Evolutionary conservation across 1,140 invertebrate species (phyloP), one percentile per base, ranked within the genome.

Genomic region (Bursaphelenchus mucronatus): DNA sequence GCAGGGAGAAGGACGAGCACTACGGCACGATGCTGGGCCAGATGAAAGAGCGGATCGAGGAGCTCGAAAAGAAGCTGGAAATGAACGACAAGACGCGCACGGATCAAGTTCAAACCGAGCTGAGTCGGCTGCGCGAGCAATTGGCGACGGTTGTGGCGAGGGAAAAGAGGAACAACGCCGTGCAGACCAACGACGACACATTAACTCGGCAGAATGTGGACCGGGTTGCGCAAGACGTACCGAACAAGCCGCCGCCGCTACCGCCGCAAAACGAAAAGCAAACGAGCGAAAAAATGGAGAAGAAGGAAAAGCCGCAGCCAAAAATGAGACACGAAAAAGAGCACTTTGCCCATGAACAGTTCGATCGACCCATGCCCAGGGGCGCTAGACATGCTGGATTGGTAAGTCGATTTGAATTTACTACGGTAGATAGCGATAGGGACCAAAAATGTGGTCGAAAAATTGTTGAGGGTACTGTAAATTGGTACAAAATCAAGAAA

Each of bases 1-100:
- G 2, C 30, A 30, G 77, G 15, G 71, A 78, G 57, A 79, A 79
- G 61, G 77, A 79, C 56, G 45, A 53, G 2, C 75, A 79, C 43
- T 79, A 79, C 55, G 62, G 63, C 10, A 66, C 56, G 11, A 47
- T 80, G 17, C 67, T 80, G 10, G 55, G 45, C 30, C 68, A 75
- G 49, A 19, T 79, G 15, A 70, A 71, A 43, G 61, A 64, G 8
- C 49, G 75, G 57, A 79, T 79, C 43, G 74, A 78, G 47, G 78
- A 81, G 41, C 62, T 79, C 61, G 76, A 79, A 63, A 61, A 50
- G 13, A 74, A 76, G 65, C 30, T 73, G 49, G 67, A 76, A 30
- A 57, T 51, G 30, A 30, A 30, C 30, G 30, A 30, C 30, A 30
- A 30, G 5, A 30, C 30, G 30, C 30, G 30, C 2, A 30, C 30